Conservation (phyloP, 2,113 vertebrate species). For the Rhadina sibilatrix region DNA sequence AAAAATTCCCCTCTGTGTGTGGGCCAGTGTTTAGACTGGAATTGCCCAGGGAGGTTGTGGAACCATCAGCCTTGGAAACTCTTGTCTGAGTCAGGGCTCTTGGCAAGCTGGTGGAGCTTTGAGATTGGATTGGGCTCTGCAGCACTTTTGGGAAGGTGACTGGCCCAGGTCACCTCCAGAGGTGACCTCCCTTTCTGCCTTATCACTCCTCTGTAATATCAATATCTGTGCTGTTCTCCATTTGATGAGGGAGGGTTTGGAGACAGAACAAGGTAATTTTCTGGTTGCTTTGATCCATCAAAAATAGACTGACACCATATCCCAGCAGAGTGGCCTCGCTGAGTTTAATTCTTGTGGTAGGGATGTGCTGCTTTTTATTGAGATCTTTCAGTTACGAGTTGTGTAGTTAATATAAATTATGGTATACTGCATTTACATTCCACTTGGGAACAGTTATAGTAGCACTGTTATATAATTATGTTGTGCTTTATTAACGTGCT, state of each 20-base stretch:
- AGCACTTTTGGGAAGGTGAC: not conserved
- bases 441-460: not conserved
- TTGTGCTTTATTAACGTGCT: not conserved
- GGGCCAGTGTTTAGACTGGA: not conserved
- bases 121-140: not conserved
- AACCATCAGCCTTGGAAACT: not conserved
- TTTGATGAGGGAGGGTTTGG: not conserved
- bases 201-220: not conserved
- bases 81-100: not conserved
- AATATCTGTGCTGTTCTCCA: not conserved
- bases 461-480: not conserved
- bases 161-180: not conserved
- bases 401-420: not conserved
- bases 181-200: not conserved
- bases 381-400: not conserved
- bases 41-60: not conserved
- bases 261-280: not conserved
- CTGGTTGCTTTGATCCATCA: constrained; percentile 2
- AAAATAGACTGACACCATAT: not conserved
- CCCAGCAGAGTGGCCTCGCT: not conserved
- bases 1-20: not conserved
- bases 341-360: not conserved
- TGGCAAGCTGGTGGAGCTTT: not conserved
- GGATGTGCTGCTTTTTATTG: not conserved
- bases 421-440: not conserved